A percentile compares a stretch with the other conserved stretches of the same genome.
These are phyloP conservation scores for Iphiclides podalirius DNA, from an alignment of 2,888 invertebrate genomes.

Conservation along the genomic window DNA sequence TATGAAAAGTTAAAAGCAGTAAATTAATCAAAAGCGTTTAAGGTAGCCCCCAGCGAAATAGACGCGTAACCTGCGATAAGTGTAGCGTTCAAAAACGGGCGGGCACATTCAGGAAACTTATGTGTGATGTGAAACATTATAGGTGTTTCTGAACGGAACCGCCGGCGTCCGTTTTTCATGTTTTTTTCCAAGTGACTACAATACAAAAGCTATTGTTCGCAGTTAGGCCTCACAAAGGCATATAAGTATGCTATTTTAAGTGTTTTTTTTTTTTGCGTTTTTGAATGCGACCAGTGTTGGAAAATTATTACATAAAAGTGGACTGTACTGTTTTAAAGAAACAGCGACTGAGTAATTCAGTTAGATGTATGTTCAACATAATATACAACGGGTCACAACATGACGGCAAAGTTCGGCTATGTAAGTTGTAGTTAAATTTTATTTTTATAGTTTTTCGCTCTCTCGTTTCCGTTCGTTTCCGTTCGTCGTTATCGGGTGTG, in stretches of 20 bases:
- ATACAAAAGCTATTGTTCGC: conserved; percentile 75
- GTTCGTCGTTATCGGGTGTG: conserved; percentile 26
- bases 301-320: conserved; percentile 75
- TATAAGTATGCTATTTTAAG: conserved; percentile 65
- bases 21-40: conserved; percentile 40
- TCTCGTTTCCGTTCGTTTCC: conserved; percentile 26
- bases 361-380: conserved; percentile 78
- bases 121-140: conserved; percentile 68
- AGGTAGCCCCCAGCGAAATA: conserved; percentile 51
- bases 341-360: conserved; percentile 71
- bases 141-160: conserved; percentile 58
- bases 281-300: conserved; percentile 70
- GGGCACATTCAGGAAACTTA: conserved; percentile 64
- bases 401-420: conserved; percentile 82
- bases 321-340: conserved; percentile 71
- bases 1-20: conserved; percentile 54
- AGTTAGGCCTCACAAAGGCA: conserved; percentile 50
- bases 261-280: conserved; percentile 55
- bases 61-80: conserved; percentile 46
- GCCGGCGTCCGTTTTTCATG: conserved; percentile 50
- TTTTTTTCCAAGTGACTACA: conserved; percentile 65
- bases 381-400: conserved; percentile 80
- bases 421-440: conserved; percentile 49
- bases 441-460: conserved; percentile 13
- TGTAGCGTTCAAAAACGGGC: conserved; percentile 58